phyloP scores from a whole-genome alignment of 2,797 vertebrate species.

The Mormyrops attenuatus region DNA sequence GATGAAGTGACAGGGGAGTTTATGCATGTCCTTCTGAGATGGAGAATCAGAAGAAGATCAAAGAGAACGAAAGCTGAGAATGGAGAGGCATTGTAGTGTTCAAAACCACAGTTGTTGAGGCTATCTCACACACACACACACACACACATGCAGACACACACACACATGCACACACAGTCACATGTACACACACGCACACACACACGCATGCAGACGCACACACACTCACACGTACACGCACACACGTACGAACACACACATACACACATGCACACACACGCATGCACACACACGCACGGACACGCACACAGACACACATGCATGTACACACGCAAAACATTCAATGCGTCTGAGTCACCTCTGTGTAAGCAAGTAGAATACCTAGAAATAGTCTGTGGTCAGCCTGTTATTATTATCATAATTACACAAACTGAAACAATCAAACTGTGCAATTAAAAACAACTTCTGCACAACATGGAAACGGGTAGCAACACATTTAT shows the following conservation, averaged over 20 bases:
- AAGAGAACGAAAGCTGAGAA: not conserved
- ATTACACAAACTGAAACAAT: not conserved
- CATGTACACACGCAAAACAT: not conserved
- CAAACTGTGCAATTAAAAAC: not conserved
- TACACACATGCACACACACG: not conserved
- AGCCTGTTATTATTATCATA: not conserved
- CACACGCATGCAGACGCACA: not conserved
- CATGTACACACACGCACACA: not conserved
- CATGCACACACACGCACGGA: not conserved
- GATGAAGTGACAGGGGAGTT: not conserved
- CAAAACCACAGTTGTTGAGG: constrained; percentile 1
- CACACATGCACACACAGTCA: not conserved
- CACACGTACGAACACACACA: too few species aligned
- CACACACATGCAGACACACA: not conserved
- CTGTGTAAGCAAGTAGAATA: not conserved
- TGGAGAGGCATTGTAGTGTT: not conserved
- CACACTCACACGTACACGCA: not conserved
- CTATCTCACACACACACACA: not conserved
- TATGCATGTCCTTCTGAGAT: not conserved
- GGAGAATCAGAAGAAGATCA: not conserved
- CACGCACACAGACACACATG: not conserved
- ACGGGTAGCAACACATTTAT: not conserved
- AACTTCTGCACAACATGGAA: not conserved
- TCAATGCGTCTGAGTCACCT: not conserved
- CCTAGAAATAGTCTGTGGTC: not conserved